Evolutionary conservation across 2,113 vertebrate species (phyloP), one percentile per base, ranked within the genome.

Genomic region (Rhinoderma darwinii): DNA sequence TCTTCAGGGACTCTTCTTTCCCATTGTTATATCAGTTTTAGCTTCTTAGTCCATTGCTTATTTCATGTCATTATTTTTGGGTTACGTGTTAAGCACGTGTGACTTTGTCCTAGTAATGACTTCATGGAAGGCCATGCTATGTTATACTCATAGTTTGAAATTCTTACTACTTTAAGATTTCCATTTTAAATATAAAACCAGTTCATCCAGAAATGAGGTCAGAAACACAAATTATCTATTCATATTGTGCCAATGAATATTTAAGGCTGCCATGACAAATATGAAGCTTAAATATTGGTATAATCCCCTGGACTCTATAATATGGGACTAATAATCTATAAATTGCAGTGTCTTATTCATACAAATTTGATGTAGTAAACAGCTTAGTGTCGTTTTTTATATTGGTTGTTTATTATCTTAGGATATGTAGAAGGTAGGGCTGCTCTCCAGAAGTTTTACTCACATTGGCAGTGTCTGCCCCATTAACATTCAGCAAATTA

Each of bases 181-280:
- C 43, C 25, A 47, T 47, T 47, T 30, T 47, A 39, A 35, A 27
- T 44, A 39, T 51, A 77, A 76, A 51, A 51, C 30, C 25, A 77
- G 14, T 51, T 30, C 43, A 50, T 47, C 44, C 74, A 77, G 75
- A 32, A 77, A 77, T 51, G 75, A 77, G 51, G 75, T 77, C 75
- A 77, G 43, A 77, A 77, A 77, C 47, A 77, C 43, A 51, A 77
- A 77, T 77, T 47, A 20, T 51, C 44, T 50, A 51, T n/a, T 77
- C 44, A 41, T 51, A 35, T 51, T 47, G 75, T 77, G 44, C 75
- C 75, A 50, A 22, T 18, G 44, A 51, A 51, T 47, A 77, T 50
- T 35, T 37, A 37, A 51, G 9, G 47, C 50, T 78, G 27, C 76
- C 76, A 78, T 78, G 30, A 47, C 54, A 78, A 54, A 44, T 37